phyloP scores from a whole-genome alignment of 2,113 vertebrate species.

The Macrotis lagotis region DNA sequence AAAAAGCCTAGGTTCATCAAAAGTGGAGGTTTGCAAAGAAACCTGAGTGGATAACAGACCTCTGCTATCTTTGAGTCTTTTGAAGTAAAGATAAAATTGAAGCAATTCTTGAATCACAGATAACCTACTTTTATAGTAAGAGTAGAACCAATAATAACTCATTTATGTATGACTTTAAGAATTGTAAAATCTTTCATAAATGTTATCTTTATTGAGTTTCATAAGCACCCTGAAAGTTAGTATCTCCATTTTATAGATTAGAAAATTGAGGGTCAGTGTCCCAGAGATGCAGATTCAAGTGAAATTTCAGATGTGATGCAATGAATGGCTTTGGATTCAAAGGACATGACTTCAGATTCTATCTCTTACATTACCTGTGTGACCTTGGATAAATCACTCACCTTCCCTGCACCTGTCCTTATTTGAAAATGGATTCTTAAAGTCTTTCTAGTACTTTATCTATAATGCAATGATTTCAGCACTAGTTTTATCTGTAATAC shows the following conservation, averaged over 20 bases:
- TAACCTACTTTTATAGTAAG: background rate
- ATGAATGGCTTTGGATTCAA: background rate
- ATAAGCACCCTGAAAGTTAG: background rate
- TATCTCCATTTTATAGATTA: background rate
- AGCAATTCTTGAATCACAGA: background rate
- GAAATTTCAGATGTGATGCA: background rate
- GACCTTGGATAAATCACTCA: background rate
- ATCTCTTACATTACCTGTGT: background rate
- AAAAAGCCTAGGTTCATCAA: background rate
- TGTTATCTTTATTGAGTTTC: background rate
- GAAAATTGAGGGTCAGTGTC: background rate
- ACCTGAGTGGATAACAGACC: background rate
- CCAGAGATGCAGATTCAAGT: background rate
- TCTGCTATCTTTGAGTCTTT: background rate
- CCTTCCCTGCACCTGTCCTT: background rate
- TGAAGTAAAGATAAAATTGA: background rate
- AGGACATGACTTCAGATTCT: background rate
- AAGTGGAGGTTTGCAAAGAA: background rate
- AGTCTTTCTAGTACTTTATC: background rate
- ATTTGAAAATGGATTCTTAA: background rate
- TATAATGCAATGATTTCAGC: background rate
- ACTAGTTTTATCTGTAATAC: background rate
- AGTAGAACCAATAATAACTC: background rate
- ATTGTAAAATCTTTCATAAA: background rate
- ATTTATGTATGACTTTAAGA: background rate